phyloP scores from a whole-genome alignment of 2,797 vertebrate species.

The Coranthus polyacanthus region DNA sequence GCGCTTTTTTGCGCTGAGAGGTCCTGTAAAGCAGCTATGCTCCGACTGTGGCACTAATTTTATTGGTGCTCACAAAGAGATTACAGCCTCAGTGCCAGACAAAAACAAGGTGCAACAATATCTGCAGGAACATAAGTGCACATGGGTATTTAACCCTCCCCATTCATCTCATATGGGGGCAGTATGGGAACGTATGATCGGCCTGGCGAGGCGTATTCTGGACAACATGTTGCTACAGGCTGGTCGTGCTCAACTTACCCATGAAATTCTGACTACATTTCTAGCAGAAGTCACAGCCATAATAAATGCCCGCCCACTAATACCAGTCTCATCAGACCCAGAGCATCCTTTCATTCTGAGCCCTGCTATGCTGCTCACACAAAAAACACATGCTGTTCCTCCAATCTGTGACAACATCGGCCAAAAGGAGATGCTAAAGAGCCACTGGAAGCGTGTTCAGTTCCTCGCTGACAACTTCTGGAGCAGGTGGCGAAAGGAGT shows the following conservation, averaged over 20 bases:
- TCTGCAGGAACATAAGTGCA: neutral
- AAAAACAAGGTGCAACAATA: neutral
- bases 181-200: constrained; percentile 5
- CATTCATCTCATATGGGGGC: constrained; percentile 9
- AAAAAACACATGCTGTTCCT: neutral
- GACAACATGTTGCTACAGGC: constrained; percentile 1
- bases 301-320: neutral
- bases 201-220: constrained; percentile 1
- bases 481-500: neutral
- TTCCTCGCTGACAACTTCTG: constrained; percentile 13
- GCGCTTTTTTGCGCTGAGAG: constrained; percentile 1
- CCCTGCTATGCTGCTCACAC: constrained; percentile 9
- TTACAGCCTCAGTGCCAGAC: neutral
- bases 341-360: constrained; percentile 1
- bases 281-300: constrained; percentile 7
- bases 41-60: constrained; percentile 7
- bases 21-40: neutral
- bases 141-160: constrained; percentile 7
- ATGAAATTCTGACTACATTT: neutral
- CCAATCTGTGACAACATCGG: neutral
- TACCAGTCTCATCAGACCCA: constrained; percentile 8
- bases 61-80: neutral
- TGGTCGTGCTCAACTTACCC: neutral
- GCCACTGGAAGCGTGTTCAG: constrained; percentile 14
- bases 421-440: neutral